These are phyloP conservation scores for Poecile atricapillus DNA, from an alignment of 2,113 vertebrate genomes.

Conservation along the genomic window DNA sequence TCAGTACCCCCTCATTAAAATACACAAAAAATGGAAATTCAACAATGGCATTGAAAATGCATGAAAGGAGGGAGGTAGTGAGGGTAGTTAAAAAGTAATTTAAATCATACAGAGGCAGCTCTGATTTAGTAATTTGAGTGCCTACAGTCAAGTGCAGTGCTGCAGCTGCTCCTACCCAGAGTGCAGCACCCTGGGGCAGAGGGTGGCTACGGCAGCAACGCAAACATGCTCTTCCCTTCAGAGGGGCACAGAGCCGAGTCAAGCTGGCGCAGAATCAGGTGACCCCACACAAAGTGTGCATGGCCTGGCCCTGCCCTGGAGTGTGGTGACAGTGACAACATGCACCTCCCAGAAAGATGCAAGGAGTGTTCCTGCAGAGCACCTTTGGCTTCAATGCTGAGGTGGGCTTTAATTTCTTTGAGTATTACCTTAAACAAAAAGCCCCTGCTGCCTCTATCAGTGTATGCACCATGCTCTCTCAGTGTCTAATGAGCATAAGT, in stretches of 20 bases:
- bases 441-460: neutral
- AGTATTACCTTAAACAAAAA: neutral
- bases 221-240: neutral
- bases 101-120: neutral
- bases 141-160: neutral
- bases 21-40: neutral
- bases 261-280: neutral
- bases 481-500: neutral
- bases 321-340: neutral
- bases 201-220: neutral
- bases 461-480: neutral
- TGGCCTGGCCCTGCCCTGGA: neutral
- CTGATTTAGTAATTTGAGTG: neutral
- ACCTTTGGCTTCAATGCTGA: neutral
- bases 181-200: neutral
- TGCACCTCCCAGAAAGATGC: fast-evolving
- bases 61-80: neutral
- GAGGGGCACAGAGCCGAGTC: too few relatives aligned
- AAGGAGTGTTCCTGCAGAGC: neutral
- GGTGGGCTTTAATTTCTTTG: neutral
- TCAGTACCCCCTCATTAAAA: neutral
- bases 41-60: neutral
- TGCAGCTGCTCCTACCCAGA: fast-evolving
- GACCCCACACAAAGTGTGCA: too few relatives aligned
- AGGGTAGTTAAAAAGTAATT: neutral